These are phyloP conservation scores for Aix galericulata DNA, from an alignment of 2,113 vertebrate genomes.

Conservation along the genomic window DNA sequence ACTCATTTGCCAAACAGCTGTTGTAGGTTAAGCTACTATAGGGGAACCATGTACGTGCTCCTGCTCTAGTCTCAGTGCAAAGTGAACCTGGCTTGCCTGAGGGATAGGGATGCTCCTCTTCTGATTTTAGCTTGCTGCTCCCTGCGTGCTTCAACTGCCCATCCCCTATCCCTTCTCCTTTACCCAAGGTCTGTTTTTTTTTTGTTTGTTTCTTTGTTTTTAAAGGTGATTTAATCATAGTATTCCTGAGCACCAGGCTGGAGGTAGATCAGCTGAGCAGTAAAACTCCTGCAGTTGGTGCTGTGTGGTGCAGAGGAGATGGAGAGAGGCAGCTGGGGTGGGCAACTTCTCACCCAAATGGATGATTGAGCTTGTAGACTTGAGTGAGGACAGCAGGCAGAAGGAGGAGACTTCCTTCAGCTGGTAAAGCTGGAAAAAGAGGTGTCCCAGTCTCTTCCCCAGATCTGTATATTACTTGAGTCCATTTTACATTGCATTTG, in stretches of 20 bases:
- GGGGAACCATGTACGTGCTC: not conserved
- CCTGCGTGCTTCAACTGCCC: not conserved
- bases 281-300: not conserved
- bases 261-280: not conserved
- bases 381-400: not conserved
- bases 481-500: not conserved
- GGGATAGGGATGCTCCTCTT: not conserved
- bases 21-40: not conserved
- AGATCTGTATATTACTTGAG: not conserved
- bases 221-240: not conserved
- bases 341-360: not conserved
- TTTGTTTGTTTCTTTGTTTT: not conserved
- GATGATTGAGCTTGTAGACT: not conserved
- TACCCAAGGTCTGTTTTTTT: not conserved
- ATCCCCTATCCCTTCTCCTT: not conserved
- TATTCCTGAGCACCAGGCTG: not conserved
- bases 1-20: not conserved
- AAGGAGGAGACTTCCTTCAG: not conserved
- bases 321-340: not conserved
- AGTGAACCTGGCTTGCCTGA: fast-evolving
- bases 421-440: not conserved
- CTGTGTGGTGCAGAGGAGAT: not conserved
- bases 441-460: not conserved
- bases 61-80: not conserved
- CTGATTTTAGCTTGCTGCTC: not conserved